Base-by-base conservation (phyloP, 2,113 vertebrate species). In the Campylomormyrus tamandua region DNA sequence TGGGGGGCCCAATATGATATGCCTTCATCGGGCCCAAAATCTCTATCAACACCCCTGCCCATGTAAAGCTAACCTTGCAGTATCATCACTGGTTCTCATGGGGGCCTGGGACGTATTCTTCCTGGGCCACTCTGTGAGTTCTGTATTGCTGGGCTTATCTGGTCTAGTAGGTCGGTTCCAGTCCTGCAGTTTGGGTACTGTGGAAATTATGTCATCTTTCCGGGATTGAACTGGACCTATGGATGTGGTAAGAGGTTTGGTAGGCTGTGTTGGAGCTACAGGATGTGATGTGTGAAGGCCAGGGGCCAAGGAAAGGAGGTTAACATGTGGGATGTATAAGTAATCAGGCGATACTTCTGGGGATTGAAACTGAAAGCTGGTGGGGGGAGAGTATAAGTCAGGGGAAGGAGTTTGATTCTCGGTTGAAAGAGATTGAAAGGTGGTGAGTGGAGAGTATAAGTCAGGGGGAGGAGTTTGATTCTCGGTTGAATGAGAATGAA, bases 91-190 rank as follows among this genome's bases (percentile, higher is more conserved):
- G 90, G 95, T 95, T 88, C 83, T 93, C 94, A 95, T 95, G 0
- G 95, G 94, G 5, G 95, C 94, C 50, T 95, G 95, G n/a, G 95
- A 96, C 9, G 95, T 96, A 88, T 94, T 96, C 91, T 91, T 95
- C 92, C 93, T 95, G 10, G 91, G 90, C 91, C 90, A 87, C 62
- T 95, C 93, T 56, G 90, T 92, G 5, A 92, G 85, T 56, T 93
- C 90, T 39, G 93, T 92, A 85, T 93, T 90, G 88, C 93, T 94
- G 56, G 85, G 58, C 27, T 90, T 90, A 89, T 85, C 53, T n/a
- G 92, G 53, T 7, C 89, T 77, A 39, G 50, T 88, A 83, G 89
- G 49, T 49, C 90, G 89, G 83, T 91, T 96, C 0, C 42, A 53
- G 46, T 94, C 94, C 35, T 84, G 89, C 48, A 91, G 88, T 9